Conservation (phyloP, 2,888 invertebrate species). For the Trichacis sp. region DNA sequence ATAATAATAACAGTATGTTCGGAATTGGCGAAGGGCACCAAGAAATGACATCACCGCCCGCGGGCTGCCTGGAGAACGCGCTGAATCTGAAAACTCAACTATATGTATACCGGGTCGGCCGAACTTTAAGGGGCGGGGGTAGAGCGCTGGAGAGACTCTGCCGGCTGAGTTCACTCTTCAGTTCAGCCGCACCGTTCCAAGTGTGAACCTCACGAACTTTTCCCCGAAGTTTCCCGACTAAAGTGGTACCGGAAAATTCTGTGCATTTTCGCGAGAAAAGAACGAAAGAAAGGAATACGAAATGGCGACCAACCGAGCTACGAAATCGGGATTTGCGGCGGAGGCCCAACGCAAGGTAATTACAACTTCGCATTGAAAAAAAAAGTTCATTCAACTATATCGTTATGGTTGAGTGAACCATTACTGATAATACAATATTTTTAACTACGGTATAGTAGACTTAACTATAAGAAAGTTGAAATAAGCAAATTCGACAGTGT, state of each 20-base stretch:
- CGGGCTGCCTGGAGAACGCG: slow-evolving; percentile 21
- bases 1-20: background rate
- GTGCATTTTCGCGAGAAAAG: slow-evolving; percentile 13
- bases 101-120: too few species aligned
- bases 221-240: too few species aligned
- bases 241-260: too few species aligned
- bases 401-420: background rate
- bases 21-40: background rate
- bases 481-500: too few species aligned
- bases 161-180: too few species aligned
- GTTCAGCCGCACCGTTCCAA: slow-evolving; percentile 57
- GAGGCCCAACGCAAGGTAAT: slow-evolving; percentile 95
- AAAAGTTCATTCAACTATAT: background rate
- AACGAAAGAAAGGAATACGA: too few species aligned
- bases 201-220: slow-evolving; percentile 22
- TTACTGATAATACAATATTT: too few species aligned
- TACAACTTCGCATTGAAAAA: slow-evolving; percentile 14
- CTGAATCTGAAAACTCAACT: too few species aligned
- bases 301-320: slow-evolving; percentile 87
- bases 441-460: too few species aligned
- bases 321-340: slow-evolving; percentile 95
- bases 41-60: slow-evolving; percentile 14
- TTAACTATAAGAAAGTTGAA: too few species aligned
- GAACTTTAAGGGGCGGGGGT: too few species aligned
- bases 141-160: too few species aligned